phyloP scores from a whole-genome alignment of 2,797 vertebrate genomes.

The Anomalospiza imberbis region DNA sequence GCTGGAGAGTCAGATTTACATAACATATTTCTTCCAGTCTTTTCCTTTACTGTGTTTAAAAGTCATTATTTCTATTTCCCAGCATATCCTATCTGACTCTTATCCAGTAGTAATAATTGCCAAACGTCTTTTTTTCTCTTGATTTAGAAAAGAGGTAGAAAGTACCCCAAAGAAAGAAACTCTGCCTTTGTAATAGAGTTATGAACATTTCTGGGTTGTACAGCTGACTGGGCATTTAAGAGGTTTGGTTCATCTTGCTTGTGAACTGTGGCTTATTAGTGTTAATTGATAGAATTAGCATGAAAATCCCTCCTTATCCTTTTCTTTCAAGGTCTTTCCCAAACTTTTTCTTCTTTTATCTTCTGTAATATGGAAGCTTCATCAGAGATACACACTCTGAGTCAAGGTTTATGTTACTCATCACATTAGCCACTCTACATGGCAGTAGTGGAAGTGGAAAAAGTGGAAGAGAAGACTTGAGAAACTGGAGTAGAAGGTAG shows the following conservation, averaged over 20 bases:
- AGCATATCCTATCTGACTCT: not conserved
- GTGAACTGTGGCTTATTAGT: not conserved
- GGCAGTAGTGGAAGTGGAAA: not conserved
- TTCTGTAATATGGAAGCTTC: not conserved
- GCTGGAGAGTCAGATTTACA: not conserved
- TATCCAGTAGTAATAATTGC: not conserved
- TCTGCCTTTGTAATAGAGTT: not conserved
- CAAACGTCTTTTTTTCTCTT: not conserved
- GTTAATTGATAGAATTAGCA: not conserved
- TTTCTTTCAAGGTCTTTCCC: not conserved
- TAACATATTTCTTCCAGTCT: not conserved
- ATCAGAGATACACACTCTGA: not conserved
- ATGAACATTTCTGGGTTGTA: not conserved
- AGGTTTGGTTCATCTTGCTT: not conserved
- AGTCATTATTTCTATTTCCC: not conserved
- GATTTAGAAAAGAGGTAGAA: not conserved
- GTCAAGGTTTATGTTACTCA: not conserved
- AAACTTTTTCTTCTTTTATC: not conserved
- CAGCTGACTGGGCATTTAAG: not conserved
- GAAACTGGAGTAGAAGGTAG: conserved; percentile 11
- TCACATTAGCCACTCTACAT: not conserved
- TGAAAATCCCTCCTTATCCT: not conserved
- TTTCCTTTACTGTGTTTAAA: not conserved
- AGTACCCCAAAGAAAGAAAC: not conserved
- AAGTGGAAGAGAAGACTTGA: not conserved